Conservation (phyloP, 2,113 vertebrate genomes). For the Neolamprologus cancellatus region DNA sequence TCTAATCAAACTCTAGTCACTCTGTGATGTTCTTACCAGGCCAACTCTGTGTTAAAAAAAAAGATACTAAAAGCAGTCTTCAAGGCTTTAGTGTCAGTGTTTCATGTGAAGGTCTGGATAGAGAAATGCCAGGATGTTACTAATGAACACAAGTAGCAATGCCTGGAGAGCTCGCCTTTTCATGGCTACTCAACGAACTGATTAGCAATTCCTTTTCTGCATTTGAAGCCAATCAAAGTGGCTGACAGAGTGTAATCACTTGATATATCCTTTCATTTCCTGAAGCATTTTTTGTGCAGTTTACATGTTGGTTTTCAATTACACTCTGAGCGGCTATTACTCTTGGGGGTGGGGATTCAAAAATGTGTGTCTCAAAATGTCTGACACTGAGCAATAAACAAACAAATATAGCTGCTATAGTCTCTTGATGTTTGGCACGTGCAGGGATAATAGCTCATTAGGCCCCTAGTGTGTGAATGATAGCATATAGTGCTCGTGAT, state of each 20-base stretch:
- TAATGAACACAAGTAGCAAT: constrained; percentile 49
- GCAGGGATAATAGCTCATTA: constrained; percentile 35
- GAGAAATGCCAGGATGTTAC: constrained; percentile 42
- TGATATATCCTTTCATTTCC: background rate
- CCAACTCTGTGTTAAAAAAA: background rate
- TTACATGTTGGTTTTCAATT: constrained; percentile 18
- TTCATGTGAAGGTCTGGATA: constrained; percentile 12
- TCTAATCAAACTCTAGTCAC: background rate
- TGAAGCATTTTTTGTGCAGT: background rate
- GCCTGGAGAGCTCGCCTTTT: constrained; percentile 26
- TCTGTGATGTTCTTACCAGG: background rate
- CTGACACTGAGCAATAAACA: background rate
- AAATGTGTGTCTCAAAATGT: background rate
- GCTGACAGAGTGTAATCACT: background rate
- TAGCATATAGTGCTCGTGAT: constrained; percentile 17
- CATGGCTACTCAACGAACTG: constrained; percentile 17
- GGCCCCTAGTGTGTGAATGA: background rate
- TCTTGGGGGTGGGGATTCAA: background rate
- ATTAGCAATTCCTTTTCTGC: constrained; percentile 58
- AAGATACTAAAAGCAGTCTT: constrained; percentile 5
- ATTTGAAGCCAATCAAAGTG: constrained; percentile 37
- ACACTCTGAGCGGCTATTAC: background rate
- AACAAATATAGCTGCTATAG: background rate
- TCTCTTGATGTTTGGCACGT: constrained; percentile 15
- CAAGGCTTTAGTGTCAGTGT: constrained; percentile 19